phyloP scores from a whole-genome alignment of 2,113 vertebrate genomes.

The Boleophthalmus pectinirostris region DNA sequence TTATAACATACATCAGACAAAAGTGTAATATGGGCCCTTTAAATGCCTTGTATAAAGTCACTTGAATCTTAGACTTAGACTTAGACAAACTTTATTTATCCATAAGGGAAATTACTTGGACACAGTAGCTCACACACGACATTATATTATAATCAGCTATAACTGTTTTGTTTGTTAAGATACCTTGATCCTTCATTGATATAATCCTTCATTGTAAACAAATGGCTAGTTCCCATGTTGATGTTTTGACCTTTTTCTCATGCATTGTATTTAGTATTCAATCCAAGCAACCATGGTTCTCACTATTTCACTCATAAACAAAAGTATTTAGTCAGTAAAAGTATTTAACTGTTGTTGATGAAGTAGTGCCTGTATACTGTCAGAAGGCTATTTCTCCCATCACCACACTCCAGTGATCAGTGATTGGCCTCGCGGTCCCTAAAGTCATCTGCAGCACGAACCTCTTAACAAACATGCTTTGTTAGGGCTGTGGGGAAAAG shows the following conservation, averaged over 20 bases:
- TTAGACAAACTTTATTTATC: no score
- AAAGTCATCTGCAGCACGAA: background rate
- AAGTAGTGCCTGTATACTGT: slow-evolving; percentile 9
- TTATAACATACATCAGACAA: no score
- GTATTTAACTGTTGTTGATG: slow-evolving; percentile 6
- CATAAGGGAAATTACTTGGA: no score
- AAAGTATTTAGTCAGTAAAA: slow-evolving; percentile 1
- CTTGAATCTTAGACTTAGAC: no score
- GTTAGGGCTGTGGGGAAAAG: slow-evolving; percentile 4
- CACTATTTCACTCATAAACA: background rate
- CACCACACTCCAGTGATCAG: slow-evolving; percentile 7
- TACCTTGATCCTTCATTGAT: background rate
- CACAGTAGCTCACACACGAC: no score
- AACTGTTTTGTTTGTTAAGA: background rate
- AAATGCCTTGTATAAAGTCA: no score
- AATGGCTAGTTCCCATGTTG: background rate
- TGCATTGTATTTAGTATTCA: background rate
- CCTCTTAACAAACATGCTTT: slow-evolving; percentile 8
- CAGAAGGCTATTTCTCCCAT: slow-evolving; percentile 9
- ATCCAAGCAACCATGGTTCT: background rate
- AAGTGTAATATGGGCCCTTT: no score
- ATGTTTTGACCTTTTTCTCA: background rate
- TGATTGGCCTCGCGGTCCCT: slow-evolving; percentile 4
- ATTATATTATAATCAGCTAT: background rate
- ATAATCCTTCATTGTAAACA: background rate